Evolutionary conservation across 2,113 vertebrate species (phyloP).

Genomic region (Vulpes ferrilata): DNA sequence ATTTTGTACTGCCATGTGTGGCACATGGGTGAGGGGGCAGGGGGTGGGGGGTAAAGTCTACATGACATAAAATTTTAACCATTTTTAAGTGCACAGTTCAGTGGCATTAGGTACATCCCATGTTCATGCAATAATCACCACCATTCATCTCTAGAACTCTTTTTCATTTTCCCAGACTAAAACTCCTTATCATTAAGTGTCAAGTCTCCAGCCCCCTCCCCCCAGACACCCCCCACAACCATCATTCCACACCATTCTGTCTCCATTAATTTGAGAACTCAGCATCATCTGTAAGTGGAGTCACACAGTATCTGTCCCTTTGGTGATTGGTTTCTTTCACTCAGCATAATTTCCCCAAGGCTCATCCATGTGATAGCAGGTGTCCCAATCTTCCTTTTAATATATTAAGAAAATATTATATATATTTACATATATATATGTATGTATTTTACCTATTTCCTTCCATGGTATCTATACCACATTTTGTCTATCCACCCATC

Average conservation of each 20-base stretch:
- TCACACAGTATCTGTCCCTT: background rate
- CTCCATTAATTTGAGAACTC: background rate
- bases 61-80: background rate
- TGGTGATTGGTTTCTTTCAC: background rate
- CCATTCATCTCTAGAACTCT: background rate
- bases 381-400: background rate
- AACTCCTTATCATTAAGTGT: background rate
- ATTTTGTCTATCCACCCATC: background rate
- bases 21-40: background rate
- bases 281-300: background rate
- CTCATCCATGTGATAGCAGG: accelerated
- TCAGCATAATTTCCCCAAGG: background rate
- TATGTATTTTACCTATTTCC: background rate
- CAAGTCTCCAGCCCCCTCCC: background rate
- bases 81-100: background rate
- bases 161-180: background rate
- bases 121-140: accelerated
- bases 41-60: background rate
- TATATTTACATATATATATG: background rate
- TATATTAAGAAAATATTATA: background rate
- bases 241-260: background rate
- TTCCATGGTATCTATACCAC: accelerated
- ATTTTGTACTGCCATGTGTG: background rate
- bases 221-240: no score
- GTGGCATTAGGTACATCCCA: no score